Base-by-base conservation (phyloP, 2,113 vertebrate genomes). In the Notarius lentiginosus region DNA sequence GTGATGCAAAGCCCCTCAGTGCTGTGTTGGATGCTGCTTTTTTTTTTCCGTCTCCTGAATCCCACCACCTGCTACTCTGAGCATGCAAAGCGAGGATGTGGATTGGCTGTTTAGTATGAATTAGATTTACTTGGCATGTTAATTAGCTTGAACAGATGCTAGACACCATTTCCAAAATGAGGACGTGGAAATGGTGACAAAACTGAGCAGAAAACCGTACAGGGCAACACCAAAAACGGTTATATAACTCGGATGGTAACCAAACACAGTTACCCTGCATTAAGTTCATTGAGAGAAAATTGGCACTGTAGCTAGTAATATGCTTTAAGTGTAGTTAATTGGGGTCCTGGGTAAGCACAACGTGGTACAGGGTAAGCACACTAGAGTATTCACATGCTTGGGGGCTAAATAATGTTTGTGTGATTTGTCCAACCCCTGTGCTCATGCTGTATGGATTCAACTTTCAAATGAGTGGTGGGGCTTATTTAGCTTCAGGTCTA, bases 121-220 rank as follows among this genome's bases (percentile, higher is more conserved):
- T n/a, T 55, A 58, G 17, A 80, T 80, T 58, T 60, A 58, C 77
- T 20, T 11, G 77, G 77, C 53, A 80, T 34, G 34, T 80, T 80
- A 80, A 80, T 80, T 58, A 80, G 27, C 55, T 80, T 60, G 77
- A 80, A 60, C 77, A 80, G 77, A 80, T 58, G 55, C 55, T 80
- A 34, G 8, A 41, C 27, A 80, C 27, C n/a, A 56, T 58, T 34
- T 60, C 77, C 27, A 80, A 80, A 80, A 80, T 58, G 9, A 58
- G 1, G 9, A 79, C 22, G 17, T 58, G 55, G 27, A 80, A 80
- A 79, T 17, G 14, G 77, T 58, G 53, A 58, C 1, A 34, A 79
- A 79, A 22, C n/a, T 55, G 51, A 79, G 51, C 51, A 15, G n/a
- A 27, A 79, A 17, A 27, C n/a, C 56, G 76, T 58, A 58, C 55